Conservation (phyloP, 2,797 vertebrate genomes). For the Otolemur crassicaudatus region DNA sequence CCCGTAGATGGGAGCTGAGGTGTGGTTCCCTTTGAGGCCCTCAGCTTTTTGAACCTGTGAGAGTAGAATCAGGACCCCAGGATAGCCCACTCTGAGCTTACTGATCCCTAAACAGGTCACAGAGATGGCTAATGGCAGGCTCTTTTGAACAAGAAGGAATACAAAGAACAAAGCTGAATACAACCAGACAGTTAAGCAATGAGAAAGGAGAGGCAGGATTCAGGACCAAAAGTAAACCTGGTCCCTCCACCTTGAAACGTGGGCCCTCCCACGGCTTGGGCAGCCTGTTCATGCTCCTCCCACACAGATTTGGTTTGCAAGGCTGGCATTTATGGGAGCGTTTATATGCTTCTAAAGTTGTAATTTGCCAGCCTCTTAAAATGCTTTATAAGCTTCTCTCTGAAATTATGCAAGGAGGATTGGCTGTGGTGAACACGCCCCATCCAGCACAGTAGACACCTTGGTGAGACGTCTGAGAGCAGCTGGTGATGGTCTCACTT, state of each 20-base stretch:
- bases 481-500: fast-evolving
- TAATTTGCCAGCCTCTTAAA: slow-evolving; percentile 75
- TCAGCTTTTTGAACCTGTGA: background rate
- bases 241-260: background rate
- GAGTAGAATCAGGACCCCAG: background rate
- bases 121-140: background rate
- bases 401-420: slow-evolving; percentile 9
- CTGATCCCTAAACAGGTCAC: background rate
- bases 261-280: slow-evolving; percentile 35
- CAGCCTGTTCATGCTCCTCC: background rate
- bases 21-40: background rate
- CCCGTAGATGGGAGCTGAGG: background rate
- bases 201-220: background rate
- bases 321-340: slow-evolving; percentile 16
- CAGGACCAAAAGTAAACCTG: background rate
- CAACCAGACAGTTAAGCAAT: background rate
- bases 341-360: slow-evolving; percentile 70
- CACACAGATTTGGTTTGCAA: background rate
- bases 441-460: background rate
- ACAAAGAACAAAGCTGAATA: background rate
- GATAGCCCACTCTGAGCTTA: background rate
- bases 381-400: slow-evolving; percentile 66
- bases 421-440: slow-evolving; percentile 8
- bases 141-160: background rate
- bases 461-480: background rate